Conservation (phyloP, 2,888 invertebrate species). For the Zygothrica quintamaculata region DNA sequence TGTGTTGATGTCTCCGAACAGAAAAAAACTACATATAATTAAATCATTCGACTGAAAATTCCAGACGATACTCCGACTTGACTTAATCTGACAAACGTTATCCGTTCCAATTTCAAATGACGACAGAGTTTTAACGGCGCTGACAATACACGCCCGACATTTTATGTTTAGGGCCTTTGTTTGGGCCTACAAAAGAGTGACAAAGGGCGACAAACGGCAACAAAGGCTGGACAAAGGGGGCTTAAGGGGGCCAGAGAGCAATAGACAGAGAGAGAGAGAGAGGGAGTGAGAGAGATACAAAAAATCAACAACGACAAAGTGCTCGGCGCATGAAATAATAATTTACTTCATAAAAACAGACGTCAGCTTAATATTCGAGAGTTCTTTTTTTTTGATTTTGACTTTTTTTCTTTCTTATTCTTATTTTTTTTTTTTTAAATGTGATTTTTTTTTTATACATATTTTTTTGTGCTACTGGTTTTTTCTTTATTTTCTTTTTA, state of each 20-base stretch:
- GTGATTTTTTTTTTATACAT: constrained; percentile 11
- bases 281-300: no score
- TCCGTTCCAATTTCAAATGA: constrained; percentile 81
- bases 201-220: constrained; percentile 20
- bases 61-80: constrained; percentile 56
- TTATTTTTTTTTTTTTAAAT: constrained; percentile 21
- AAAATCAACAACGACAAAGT: constrained; percentile 65
- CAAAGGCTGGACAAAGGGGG: no score
- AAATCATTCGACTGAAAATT: constrained; percentile 70
- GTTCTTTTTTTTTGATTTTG: constrained; percentile 44
- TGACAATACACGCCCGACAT: constrained; percentile 65
- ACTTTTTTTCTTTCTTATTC: constrained; percentile 18
- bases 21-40: constrained; percentile 64
- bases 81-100: constrained; percentile 71
- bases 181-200: constrained; percentile 49
- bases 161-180: constrained; percentile 55
- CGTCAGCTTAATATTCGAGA: constrained; percentile 71
- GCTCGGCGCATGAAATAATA: constrained; percentile 72
- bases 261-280: no score
- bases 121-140: constrained; percentile 75
- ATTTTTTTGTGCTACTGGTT: constrained; percentile 63
- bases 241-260: no score
- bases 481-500: constrained; percentile 52
- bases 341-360: constrained; percentile 75
- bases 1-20: constrained; percentile 46